A percentile compares a stretch with the other conserved stretches of the same genome.
These are phyloP conservation scores for Enteromius unitaeniatus DNA, from an alignment of 2,797 vertebrate species.

Conservation along the genomic window DNA sequence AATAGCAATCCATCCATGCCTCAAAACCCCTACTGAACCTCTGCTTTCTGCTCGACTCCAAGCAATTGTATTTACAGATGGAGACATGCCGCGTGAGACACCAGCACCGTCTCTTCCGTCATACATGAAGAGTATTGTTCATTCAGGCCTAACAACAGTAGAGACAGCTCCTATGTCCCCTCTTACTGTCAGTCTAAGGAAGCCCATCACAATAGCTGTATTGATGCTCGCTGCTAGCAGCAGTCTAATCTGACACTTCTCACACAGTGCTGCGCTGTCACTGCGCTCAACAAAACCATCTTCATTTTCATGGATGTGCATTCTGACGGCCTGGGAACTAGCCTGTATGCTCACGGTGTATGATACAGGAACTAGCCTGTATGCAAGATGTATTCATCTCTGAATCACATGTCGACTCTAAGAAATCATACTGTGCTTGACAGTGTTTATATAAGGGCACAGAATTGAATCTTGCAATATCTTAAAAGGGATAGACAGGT, in stretches of 20 bases:
- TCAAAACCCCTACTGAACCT: neutral
- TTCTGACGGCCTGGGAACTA: neutral
- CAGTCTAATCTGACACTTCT: constrained; percentile 11
- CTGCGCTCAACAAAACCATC: neutral
- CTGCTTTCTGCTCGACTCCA: neutral
- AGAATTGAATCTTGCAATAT: neutral
- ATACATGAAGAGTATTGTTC: constrained; percentile 59
- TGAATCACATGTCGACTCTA: neutral
- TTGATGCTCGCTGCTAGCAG: constrained; percentile 38
- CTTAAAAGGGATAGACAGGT: neutral
- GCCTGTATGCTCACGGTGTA: neutral
- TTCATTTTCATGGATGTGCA: neutral
- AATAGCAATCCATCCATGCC: neutral
- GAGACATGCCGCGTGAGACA: constrained; percentile 43
- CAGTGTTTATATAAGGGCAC: neutral
- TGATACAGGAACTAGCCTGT: neutral
- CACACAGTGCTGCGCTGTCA: neutral
- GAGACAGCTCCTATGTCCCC: constrained; percentile 52
- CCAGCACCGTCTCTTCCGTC: constrained; percentile 41
- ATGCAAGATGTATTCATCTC: neutral
- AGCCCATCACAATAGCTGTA: constrained; percentile 57
- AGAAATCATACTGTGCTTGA: neutral
- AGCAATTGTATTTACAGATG: neutral
- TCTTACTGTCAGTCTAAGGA: constrained; percentile 51
- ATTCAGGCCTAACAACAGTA: constrained; percentile 53